Percentiles rank a stretch among this genome's conserved stretches.
Evolutionary conservation across 2,888 invertebrate species (phyloP).

Genomic region (Mechanitis messenoides): DNA sequence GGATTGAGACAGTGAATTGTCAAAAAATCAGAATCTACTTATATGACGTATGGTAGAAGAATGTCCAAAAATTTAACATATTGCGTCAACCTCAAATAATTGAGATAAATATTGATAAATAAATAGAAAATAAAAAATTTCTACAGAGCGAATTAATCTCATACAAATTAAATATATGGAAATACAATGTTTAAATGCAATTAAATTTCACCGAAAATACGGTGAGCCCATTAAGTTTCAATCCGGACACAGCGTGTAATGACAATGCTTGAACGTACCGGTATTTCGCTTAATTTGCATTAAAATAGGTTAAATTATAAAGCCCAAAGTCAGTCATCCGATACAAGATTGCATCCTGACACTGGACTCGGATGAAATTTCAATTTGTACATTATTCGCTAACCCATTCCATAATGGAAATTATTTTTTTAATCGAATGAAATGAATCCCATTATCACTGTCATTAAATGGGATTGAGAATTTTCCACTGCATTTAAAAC

Average conservation of each 20-base stretch:
- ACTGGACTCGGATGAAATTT: slow-evolving; percentile 25
- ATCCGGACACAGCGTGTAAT: slow-evolving; percentile 17
- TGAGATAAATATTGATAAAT: no score
- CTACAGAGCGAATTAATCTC: no score
- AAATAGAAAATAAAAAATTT: no score
- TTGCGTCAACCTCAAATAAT: no score
- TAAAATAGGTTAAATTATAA: slow-evolving; percentile 43
- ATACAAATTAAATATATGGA: no score
- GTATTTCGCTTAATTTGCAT: slow-evolving; percentile 30
- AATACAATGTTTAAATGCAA: no score
- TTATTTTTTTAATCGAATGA: background rate
- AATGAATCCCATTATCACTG: background rate
- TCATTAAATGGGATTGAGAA: background rate
- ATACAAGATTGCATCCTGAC: slow-evolving; percentile 38
- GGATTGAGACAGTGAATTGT: no score
- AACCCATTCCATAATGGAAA: background rate
- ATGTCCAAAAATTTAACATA: no score
- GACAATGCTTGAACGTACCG: slow-evolving; percentile 20
- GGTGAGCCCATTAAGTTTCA: slow-evolving; percentile 16
- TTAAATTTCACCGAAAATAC: background rate
- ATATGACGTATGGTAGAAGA: no score
- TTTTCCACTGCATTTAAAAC: background rate
- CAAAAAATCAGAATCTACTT: no score
- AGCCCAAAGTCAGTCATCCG: slow-evolving; percentile 42
- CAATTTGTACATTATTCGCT: slow-evolving; percentile 11